These are phyloP conservation scores for Dysidea cf. avara DNA, from an alignment of 37 sponge, comb jelly and placozoan species.

Conservation along the genomic window DNA sequence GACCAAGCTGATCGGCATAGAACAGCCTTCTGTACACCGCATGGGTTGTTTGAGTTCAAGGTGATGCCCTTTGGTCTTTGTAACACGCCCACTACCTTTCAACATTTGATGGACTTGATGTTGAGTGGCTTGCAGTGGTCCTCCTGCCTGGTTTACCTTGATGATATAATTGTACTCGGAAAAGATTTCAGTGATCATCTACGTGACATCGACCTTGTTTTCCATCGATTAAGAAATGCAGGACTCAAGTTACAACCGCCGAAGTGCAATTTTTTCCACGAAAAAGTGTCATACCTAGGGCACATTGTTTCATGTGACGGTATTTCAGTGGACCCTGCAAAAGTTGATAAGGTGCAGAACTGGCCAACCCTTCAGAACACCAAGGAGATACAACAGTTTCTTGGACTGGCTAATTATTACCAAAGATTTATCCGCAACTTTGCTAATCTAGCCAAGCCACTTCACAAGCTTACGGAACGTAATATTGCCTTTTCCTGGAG, in stretches of 20 bases:
- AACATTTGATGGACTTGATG: slow-evolving; percentile 4
- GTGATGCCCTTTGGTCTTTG: slow-evolving; percentile 6
- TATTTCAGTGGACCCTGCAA: slow-evolving; percentile 2
- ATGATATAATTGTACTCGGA: slow-evolving; percentile 14
- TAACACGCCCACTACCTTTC: slow-evolving; percentile 16
- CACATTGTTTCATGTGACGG: slow-evolving; percentile 5
- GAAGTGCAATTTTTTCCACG: neutral
- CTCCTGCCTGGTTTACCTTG: slow-evolving; percentile 18
- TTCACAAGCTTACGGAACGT: slow-evolving; percentile 4
- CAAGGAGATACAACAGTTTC: too few relatives aligned
- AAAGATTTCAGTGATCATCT: slow-evolving; percentile 1
- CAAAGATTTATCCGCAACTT: neutral
- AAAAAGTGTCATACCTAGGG: neutral
- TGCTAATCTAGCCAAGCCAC: slow-evolving; percentile 1
- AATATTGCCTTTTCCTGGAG: neutral
- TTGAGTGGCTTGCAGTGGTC: neutral
- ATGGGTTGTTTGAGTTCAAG: slow-evolving; percentile 10
- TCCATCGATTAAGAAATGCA: neutral
- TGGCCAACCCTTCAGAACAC: too few relatives aligned
- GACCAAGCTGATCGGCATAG: neutral
- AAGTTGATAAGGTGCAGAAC: neutral
- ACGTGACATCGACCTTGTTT: neutral
- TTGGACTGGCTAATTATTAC: neutral
- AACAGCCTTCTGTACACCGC: slow-evolving; percentile 1
- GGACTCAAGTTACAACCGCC: slow-evolving; percentile 7